phyloP scores from a whole-genome alignment of 2,113 vertebrate genomes.

The Atrichornis clamosus region DNA sequence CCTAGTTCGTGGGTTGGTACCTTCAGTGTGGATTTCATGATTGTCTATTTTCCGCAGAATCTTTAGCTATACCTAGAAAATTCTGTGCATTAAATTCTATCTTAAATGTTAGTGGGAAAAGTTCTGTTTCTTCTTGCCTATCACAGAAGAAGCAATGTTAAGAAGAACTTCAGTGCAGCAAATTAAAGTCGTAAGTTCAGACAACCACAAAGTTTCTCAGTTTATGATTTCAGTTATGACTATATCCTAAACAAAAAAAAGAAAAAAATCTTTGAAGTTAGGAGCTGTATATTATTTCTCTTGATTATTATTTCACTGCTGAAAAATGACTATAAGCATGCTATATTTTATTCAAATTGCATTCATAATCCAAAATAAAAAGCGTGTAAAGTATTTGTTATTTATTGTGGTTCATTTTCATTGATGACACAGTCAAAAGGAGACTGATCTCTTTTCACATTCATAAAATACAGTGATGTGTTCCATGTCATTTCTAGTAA shows the following conservation, averaged over 20 bases:
- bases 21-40: background rate
- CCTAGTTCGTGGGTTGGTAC: background rate
- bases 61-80: background rate
- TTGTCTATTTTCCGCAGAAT: background rate
- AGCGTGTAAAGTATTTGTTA: background rate
- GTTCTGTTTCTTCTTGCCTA: background rate
- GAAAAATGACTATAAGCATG: background rate
- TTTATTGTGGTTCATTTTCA: background rate
- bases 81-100: background rate
- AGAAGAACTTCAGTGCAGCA: background rate
- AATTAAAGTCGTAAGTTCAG: background rate
- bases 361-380: background rate
- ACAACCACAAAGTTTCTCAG: background rate
- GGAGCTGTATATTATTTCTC: background rate
- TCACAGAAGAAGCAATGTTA: background rate
- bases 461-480: background rate
- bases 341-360: conserved; percentile 21
- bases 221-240: background rate
- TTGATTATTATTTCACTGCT: background rate
- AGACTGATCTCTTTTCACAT: background rate
- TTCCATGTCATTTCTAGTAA: background rate
- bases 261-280: background rate
- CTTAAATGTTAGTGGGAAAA: background rate
- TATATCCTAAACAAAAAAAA: background rate
- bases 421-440: background rate